A percentile compares a stretch with the other conserved stretches of the same genome.
phyloP scores from a whole-genome alignment of 1,140 invertebrate genomes.

The Aphaenogaster ashmeadi region DNA sequence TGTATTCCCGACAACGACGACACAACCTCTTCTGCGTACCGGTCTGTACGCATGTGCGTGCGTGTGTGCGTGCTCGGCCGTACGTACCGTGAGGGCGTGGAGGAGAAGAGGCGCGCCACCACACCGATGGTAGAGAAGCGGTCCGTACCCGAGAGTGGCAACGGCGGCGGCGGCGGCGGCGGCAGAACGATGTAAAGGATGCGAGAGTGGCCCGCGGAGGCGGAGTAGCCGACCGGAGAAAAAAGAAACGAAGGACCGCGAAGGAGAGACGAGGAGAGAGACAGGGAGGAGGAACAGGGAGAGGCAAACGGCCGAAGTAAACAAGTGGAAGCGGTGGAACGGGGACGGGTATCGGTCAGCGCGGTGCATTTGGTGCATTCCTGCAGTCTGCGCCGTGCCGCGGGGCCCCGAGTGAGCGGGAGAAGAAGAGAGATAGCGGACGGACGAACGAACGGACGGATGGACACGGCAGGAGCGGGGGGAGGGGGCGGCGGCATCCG shows the following conservation, averaged over 20 bases:
- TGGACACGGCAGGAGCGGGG: slow-evolving; percentile 14
- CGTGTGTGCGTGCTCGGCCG: slow-evolving; percentile 10
- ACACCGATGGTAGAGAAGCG: slow-evolving; percentile 53
- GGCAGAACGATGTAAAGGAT: slow-evolving; percentile 64
- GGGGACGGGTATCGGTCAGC: slow-evolving; percentile 77
- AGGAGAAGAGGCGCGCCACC: slow-evolving; percentile 67
- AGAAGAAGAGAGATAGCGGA: slow-evolving; percentile 43
- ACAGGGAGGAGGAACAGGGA: slow-evolving; percentile 33
- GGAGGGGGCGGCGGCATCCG: slow-evolving; percentile 64
- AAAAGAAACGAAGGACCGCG: slow-evolving; percentile 34
- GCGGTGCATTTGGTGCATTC: slow-evolving; percentile 85
- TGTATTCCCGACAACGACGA: slow-evolving; percentile 39
- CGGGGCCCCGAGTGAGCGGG: slow-evolving; percentile 29
- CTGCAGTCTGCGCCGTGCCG: slow-evolving; percentile 80
- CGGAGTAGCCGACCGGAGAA: slow-evolving; percentile 54
- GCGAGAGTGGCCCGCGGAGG: slow-evolving; percentile 57
- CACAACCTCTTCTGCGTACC: slow-evolving; percentile 42
- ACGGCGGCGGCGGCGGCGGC: slow-evolving; percentile 25
- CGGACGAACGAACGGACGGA: slow-evolving; percentile 39
- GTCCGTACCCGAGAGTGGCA: slow-evolving; percentile 42
- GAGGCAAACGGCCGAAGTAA: slow-evolving; percentile 79
- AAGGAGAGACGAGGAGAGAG: slow-evolving; percentile 24
- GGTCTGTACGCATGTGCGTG: slow-evolving; percentile 10
- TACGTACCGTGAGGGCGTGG: slow-evolving; percentile 35
- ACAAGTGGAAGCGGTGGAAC: slow-evolving; percentile 81